Evolutionary conservation across 2,113 vertebrate genomes (phyloP).

Genomic region (Syngnathus typhle): DNA sequence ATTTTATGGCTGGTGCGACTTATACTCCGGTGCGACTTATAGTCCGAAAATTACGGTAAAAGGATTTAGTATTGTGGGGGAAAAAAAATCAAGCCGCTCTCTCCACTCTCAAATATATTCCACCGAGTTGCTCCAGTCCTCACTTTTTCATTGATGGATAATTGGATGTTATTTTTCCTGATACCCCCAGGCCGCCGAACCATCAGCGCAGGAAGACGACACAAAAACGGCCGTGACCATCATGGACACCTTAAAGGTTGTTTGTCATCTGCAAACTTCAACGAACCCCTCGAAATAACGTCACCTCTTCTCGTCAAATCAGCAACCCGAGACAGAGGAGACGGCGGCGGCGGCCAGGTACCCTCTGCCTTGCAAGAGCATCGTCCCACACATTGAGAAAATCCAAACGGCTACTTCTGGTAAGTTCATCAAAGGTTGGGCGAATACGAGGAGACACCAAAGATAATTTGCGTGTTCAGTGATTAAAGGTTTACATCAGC

Average conservation of each 20-base stretch:
- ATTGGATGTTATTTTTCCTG: background rate
- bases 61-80: too few relatives aligned
- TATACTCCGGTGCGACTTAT: too few relatives aligned
- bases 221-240: conserved; percentile 51
- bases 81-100: too few relatives aligned
- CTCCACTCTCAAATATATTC: too few relatives aligned
- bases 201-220: conserved; percentile 48
- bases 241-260: conserved; percentile 73
- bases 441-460: background rate
- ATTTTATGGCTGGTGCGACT: too few relatives aligned
- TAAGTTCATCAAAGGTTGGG: conserved; percentile 33
- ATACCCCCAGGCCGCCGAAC: conserved; percentile 21
- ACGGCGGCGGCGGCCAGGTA: conserved; percentile 55
- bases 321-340: conserved; percentile 66
- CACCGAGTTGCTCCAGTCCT: too few relatives aligned
- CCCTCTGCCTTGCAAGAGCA: conserved; percentile 37
- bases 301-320: background rate
- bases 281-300: background rate
- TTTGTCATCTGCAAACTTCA: background rate
- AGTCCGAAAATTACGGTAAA: too few relatives aligned
- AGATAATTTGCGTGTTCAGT: conserved; percentile 43
- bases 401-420: conserved; percentile 61
- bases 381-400: conserved; percentile 38
- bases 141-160: too few relatives aligned
- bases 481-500: conserved; percentile 49